Percentiles rank a stretch among this genome's conserved stretches.
These are phyloP conservation scores for Notechis scutatus DNA, from an alignment of 2,113 vertebrate species.

Conservation along the genomic window DNA sequence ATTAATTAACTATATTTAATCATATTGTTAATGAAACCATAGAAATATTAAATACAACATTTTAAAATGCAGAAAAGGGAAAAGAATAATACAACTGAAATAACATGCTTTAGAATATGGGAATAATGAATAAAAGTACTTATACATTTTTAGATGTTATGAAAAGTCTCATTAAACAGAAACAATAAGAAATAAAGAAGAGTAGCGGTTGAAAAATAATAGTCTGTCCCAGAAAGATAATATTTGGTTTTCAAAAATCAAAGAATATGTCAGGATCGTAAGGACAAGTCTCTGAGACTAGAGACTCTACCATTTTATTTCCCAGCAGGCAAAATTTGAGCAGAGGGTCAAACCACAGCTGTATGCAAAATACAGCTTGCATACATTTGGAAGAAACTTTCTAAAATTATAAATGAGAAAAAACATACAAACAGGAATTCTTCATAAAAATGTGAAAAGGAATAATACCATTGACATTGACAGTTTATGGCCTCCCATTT, in stretches of 20 bases:
- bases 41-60: not conserved
- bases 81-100: not conserved
- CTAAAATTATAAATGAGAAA: not conserved
- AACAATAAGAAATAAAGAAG: not conserved
- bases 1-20: not conserved
- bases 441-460: not conserved
- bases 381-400: not conserved
- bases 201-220: not conserved
- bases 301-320: too few species aligned
- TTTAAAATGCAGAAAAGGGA: not conserved
- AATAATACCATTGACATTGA: not conserved
- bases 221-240: not conserved
- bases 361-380: not conserved
- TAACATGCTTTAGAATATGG: rapidly evolving
- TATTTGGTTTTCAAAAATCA: not conserved
- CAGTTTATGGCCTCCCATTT: not conserved
- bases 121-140: not conserved
- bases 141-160: rapidly evolving
- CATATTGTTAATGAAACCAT: not conserved
- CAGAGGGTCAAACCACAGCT: too few species aligned
- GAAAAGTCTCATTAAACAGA: not conserved
- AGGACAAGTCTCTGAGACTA: not conserved
- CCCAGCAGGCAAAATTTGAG: not conserved
- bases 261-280: not conserved
- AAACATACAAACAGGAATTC: not conserved